phyloP scores from a whole-genome alignment of 2,888 invertebrate genomes.

The Aphelenchoides bicaudatus region DNA sequence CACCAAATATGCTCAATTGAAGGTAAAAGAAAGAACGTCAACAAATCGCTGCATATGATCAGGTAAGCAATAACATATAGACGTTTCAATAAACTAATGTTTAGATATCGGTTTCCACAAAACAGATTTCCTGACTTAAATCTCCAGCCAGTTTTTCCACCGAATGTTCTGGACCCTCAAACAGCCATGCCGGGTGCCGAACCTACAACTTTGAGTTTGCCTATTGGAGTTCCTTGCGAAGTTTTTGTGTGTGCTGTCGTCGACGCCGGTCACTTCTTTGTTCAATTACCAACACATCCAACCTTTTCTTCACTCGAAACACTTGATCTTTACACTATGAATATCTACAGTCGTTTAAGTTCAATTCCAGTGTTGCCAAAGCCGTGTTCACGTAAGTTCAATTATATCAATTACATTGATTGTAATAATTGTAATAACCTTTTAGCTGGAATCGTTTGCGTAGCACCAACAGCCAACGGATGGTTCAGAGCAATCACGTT shows the following conservation, averaged over 20 bases:
- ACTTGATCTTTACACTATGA: slow-evolving; percentile 76
- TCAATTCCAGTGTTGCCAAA: slow-evolving; percentile 77
- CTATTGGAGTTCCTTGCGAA: slow-evolving; percentile 88
- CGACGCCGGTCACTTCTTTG: slow-evolving; percentile 81
- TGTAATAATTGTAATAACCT: slow-evolving; percentile 5
- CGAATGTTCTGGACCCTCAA: slow-evolving; percentile 37
- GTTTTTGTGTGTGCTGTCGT: slow-evolving; percentile 82
- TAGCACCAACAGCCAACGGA: slow-evolving; percentile 75
- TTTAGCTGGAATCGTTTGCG: slow-evolving; percentile 80
- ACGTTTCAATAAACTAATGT: too few relatives aligned
- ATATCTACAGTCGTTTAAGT: slow-evolving; percentile 72
- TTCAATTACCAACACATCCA: slow-evolving; percentile 92
- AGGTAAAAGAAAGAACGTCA: slow-evolving; percentile 59
- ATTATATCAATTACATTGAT: not conserved
- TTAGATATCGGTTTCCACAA: slow-evolving; percentile 57
- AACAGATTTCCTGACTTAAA: slow-evolving; percentile 60
- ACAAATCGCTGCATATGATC: slow-evolving; percentile 54
- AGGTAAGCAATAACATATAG: too few relatives aligned
- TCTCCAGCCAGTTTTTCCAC: slow-evolving; percentile 59
- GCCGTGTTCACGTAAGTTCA: slow-evolving; percentile 72
- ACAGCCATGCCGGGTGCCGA: slow-evolving; percentile 32
- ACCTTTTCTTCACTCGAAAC: slow-evolving; percentile 74
- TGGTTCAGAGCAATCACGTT: slow-evolving; percentile 87
- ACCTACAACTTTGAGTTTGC: slow-evolving; percentile 69
- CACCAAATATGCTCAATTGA: slow-evolving; percentile 60